Conservation (phyloP, 2,113 vertebrate genomes). For the Hypanus sabinus region DNA sequence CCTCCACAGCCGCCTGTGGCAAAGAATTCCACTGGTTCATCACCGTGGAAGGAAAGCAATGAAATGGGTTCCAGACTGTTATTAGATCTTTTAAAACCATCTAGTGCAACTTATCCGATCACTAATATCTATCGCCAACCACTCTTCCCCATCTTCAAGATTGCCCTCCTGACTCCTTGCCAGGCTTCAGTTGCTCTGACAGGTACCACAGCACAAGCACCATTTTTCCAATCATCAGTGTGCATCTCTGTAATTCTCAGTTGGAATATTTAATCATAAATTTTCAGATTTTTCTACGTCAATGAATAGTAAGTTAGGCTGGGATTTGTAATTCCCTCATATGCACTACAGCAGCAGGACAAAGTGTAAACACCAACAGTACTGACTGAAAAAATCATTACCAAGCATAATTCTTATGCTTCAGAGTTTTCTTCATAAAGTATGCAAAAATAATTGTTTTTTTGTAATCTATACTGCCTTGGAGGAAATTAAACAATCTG, state of each 20-base stretch:
- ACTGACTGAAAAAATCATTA: background rate
- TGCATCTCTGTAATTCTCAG: background rate
- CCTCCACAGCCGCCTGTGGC: too few relatives aligned
- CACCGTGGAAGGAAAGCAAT: background rate
- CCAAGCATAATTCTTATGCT: background rate
- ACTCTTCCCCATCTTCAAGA: background rate
- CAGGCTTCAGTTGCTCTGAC: background rate
- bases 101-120: background rate
- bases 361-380: background rate
- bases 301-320: background rate
- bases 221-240: background rate
- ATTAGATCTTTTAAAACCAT: background rate
- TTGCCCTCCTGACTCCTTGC: background rate
- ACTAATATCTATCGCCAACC: too few relatives aligned
- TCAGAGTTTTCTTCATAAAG: background rate
- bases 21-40: too few relatives aligned
- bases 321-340: background rate
- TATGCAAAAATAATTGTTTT: background rate
- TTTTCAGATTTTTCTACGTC: background rate
- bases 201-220: background rate
- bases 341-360: too few relatives aligned
- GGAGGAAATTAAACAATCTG: background rate
- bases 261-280: too few relatives aligned
- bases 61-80: background rate
- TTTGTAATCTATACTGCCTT: background rate